Evolutionary conservation across 2,113 vertebrate genomes (phyloP).

Genomic region (Pyrgilauda ruficollis): DNA sequence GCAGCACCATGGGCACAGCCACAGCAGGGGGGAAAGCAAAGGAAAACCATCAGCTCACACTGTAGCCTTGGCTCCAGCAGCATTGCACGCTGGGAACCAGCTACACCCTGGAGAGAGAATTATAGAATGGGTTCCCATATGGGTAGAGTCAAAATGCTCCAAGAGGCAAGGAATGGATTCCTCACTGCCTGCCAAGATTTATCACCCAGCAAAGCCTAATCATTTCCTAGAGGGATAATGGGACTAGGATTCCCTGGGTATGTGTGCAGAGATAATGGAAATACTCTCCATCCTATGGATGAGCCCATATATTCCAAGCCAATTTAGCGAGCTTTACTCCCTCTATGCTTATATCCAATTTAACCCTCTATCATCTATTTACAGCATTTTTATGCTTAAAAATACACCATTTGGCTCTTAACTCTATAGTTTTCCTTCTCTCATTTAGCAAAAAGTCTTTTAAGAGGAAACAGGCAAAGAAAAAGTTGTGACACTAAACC

Average conservation of each 20-base stretch:
- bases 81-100: accelerated
- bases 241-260: neutral
- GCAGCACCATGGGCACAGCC: neutral
- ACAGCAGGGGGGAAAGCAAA: neutral
- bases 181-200: accelerated
- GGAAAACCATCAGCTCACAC: neutral
- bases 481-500: neutral
- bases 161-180: neutral
- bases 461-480: neutral
- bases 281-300: neutral
- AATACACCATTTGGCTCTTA: neutral
- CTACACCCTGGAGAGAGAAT: too few relatives aligned
- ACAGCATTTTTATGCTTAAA: neutral
- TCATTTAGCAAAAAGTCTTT: neutral
- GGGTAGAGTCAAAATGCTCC: neutral
- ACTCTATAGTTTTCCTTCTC: neutral
- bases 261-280: neutral
- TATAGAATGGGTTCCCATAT: accelerated
- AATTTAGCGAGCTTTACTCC: neutral
- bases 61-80: accelerated
- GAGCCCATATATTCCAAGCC: neutral
- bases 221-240: neutral
- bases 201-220: neutral
- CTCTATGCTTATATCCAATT: neutral
- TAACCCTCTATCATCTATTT: neutral